These are phyloP conservation scores for Nephila pilipes DNA, from an alignment of 1,140 invertebrate species.

Conservation along the genomic window DNA sequence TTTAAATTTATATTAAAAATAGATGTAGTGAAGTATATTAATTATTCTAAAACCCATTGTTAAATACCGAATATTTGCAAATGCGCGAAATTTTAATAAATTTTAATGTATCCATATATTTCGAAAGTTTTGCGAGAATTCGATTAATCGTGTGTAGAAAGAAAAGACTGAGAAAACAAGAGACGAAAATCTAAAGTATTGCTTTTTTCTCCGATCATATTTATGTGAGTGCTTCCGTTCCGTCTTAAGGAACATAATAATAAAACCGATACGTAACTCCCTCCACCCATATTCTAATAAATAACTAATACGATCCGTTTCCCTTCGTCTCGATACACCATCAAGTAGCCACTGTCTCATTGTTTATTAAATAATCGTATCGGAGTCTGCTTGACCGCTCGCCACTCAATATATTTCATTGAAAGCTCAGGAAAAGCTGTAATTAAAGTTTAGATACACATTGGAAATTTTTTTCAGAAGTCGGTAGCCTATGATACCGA, in stretches of 20 bases:
- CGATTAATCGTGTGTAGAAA: background rate
- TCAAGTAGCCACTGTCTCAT: constrained; percentile 38
- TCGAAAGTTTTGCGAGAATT: no score
- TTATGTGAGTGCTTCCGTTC: constrained; percentile 18
- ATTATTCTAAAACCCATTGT: no score
- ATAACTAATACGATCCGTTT: constrained; percentile 28
- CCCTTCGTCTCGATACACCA: background rate
- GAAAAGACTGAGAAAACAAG: background rate
- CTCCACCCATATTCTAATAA: constrained; percentile 23
- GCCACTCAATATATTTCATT: background rate
- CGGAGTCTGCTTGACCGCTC: constrained; percentile 8
- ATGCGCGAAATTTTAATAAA: no score
- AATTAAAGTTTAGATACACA: constrained; percentile 42
- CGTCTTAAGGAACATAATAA: constrained; percentile 20
- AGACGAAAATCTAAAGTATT: background rate
- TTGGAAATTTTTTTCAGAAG: background rate
- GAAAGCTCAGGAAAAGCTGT: background rate
- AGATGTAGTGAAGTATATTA: no score
- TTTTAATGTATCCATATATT: no score
- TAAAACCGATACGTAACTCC: constrained; percentile 62
- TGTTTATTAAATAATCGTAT: constrained; percentile 67
- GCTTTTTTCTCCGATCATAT: background rate
- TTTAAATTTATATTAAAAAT: no score
- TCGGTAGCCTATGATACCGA: background rate
- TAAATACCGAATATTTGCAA: no score